Evolutionary conservation across 2,113 vertebrate genomes (phyloP), one percentile per base, ranked within the genome.

Genomic region (Clarias magur): DNA sequence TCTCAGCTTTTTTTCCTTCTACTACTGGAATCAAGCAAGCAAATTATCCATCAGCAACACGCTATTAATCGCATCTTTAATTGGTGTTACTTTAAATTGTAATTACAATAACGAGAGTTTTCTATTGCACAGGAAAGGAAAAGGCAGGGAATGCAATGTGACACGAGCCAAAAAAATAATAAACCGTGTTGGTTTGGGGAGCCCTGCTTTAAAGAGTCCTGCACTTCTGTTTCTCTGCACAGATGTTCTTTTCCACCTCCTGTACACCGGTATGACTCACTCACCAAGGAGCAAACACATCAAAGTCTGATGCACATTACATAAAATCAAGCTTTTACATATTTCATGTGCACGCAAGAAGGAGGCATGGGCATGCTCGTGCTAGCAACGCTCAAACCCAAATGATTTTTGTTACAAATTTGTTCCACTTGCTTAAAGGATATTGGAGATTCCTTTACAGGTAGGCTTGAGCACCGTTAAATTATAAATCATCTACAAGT

Each of bases 401-500:
- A 80, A 80, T 59, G 8, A 70, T 80, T 57, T 78, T 23, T 23
- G 54, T 48, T 84, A 79, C 75, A 65, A 84, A 86, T 67, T 38
- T 38, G 34, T 38, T 53, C 59, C 59, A 70, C 65, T 67, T 57
- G 23, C 57, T 86, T 63, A 48, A 72, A 53, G 68, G 83, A 73
- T 10, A 72, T 56, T 30, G 4, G 27, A 48, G 67, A 82, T 68
- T 57, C 56, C 78, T 62, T 83, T 62, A 53, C 54, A 82, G 73
- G 79, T 48, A 82, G 23, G 17, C 80, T 63, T 9, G 17, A 80
- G 34, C n/a, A 16, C 5, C 17, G 57, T 1, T 62, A 54, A 70
- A 81, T 80, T 81, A 86, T 70, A 86, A 79, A 86, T 60, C 56
- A 57, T 80, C 60, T 80, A 80, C 48, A 53, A 59, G 80, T 38